Percentiles rank a stretch among this genome's conserved stretches.
phyloP scores from a whole-genome alignment of 2,797 vertebrate species.

The Thalassophryne amazonica region DNA sequence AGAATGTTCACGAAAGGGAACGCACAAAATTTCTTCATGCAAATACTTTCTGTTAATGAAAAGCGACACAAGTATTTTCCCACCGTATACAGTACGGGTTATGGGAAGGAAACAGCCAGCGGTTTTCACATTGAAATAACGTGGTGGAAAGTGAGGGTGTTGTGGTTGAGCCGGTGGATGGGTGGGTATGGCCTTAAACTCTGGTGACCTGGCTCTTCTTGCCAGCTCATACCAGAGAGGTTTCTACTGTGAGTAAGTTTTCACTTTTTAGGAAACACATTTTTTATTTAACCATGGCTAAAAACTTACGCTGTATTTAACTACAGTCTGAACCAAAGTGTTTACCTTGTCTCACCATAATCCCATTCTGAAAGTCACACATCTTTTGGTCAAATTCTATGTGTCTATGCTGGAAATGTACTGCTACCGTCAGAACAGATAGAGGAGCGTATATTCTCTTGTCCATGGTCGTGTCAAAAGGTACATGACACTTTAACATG shows the following conservation, averaged over 20 bases:
- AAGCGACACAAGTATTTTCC: conserved; percentile 29
- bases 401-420: too few relatives aligned
- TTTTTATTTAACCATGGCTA: conserved; percentile 6
- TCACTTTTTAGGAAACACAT: conserved; percentile 19
- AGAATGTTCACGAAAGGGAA: not conserved
- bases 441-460: too few relatives aligned
- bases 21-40: not conserved
- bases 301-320: conserved; percentile 19
- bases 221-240: conserved; percentile 11
- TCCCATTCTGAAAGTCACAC: conserved; percentile 32
- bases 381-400: too few relatives aligned
- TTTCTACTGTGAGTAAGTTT: conserved; percentile 14
- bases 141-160: conserved; percentile 43
- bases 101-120: conserved; percentile 26
- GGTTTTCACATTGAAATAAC: conserved; percentile 28
- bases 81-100: conserved; percentile 14
- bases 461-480: too few relatives aligned
- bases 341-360: conserved; percentile 24
- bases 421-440: too few relatives aligned
- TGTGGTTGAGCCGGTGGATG: conserved; percentile 33
- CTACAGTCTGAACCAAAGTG: not conserved
- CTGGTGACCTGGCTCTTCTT: conserved; percentile 42
- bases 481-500: too few relatives aligned
- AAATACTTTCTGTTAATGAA: conserved; percentile 15
- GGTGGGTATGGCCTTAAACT: conserved; percentile 37